Evolutionary conservation across 2,888 invertebrate species (phyloP).

Genomic region (Phytoseiulus persimilis): DNA sequence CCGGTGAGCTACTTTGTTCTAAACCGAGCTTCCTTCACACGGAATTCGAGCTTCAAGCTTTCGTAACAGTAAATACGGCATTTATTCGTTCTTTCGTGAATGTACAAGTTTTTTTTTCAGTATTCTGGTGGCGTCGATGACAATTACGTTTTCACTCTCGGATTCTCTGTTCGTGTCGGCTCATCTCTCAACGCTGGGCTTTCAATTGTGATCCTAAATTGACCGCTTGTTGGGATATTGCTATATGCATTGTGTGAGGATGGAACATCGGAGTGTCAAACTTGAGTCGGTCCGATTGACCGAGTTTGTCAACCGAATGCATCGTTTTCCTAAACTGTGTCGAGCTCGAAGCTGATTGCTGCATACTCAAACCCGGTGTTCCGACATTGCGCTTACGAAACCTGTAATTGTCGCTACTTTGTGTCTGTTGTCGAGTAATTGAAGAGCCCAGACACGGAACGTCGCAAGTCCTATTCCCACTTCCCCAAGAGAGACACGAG

Average conservation of each 20-base stretch:
- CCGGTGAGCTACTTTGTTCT: background rate
- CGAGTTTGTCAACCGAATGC: background rate
- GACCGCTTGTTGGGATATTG: background rate
- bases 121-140: background rate
- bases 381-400: background rate
- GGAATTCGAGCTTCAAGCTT: background rate
- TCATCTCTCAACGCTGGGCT: background rate
- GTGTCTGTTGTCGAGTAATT: background rate
- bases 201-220: background rate
- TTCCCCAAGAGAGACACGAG: too few species aligned
- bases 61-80: constrained; percentile 23
- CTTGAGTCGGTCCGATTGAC: background rate
- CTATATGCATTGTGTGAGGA: background rate
- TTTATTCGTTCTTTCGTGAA: background rate
- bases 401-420: background rate
- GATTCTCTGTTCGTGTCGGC: background rate
- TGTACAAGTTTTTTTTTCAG: background rate
- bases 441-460: too few species aligned
- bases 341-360: background rate
- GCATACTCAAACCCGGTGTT: background rate
- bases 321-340: background rate
- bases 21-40: background rate
- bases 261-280: background rate
- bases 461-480: too few species aligned
- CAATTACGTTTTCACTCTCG: background rate